Evolutionary conservation across 2,888 invertebrate genomes (phyloP), one percentile per base, ranked within the genome.

Genomic region (Orthosia incerta): DNA sequence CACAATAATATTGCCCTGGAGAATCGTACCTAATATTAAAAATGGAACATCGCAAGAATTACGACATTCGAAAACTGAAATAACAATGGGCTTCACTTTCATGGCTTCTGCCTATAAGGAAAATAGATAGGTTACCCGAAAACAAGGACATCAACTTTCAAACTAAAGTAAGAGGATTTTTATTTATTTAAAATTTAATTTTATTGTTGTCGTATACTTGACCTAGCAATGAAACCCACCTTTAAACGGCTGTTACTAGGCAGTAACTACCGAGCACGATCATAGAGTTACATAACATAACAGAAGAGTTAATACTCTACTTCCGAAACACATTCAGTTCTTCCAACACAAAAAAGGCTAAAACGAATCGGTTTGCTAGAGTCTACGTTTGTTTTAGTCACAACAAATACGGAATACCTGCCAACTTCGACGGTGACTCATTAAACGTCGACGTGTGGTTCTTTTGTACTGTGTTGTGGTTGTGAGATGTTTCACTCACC

Each of bases 401-500:
- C 73, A 73, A 69, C 59, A 73, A 72, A 73, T 26, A 77, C 66
- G 23, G 65, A 48, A 57, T 76, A 68, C 71, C 56, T 71, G 68
- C 74, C 69, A 74, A 81, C 73, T 69, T 71, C 16, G 45, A 62
- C 71, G 48, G 53, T 82, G 84, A 86, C 71, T 80, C 83, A 86
- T 61, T 55, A 67, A 71, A 80, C 66, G 73, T 75, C 62, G 73
- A 71, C 68, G 78, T 23, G 70, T 67, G 71, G 70, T 69, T 74
- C 79, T 74, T 79, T 76, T 68, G 69, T 76, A 75, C 76, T 71
- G 64, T 60, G 71, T 65, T 62, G 70, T 76, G 70, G 71, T 67
- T 62, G 68, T 76, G 70, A 67, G 62, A 48, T 31, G 56, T 68
- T 63, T 48, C 69, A 95, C 96, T 96, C 93, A 97, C 97, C 96